A percentile compares a stretch with the other conserved stretches of the same genome.
Evolutionary conservation across 2,113 vertebrate genomes (phyloP).

Genomic region (Sinosuthora webbiana): DNA sequence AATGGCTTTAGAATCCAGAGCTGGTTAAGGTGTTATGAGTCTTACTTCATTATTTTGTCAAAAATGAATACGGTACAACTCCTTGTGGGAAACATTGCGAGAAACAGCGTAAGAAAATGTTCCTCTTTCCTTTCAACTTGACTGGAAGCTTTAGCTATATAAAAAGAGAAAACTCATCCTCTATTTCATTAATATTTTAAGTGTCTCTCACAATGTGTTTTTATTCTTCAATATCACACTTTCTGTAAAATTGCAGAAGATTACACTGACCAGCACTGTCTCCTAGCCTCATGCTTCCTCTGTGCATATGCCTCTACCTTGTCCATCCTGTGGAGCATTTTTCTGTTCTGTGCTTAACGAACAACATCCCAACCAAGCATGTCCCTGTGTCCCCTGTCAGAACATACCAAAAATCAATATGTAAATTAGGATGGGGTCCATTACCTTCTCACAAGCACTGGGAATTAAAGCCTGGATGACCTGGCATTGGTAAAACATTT

Average conservation of each 20-base stretch:
- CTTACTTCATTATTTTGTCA: neutral
- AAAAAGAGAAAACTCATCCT: neutral
- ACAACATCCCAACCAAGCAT: rapidly evolving
- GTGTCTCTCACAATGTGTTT: neutral
- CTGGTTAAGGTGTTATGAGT: neutral
- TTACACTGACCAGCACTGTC: neutral
- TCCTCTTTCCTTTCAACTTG: neutral
- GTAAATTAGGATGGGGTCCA: neutral
- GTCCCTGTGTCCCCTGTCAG: no score
- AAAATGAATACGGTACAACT: neutral
- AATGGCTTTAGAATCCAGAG: neutral
- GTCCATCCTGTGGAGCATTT: rapidly evolving
- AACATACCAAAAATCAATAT: neutral
- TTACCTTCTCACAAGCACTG: neutral
- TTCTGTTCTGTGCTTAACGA: neutral
- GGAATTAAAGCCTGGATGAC: neutral
- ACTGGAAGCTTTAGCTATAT: neutral
- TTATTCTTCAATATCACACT: neutral
- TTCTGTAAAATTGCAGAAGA: neutral
- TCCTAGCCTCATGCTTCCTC: neutral
- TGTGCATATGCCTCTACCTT: neutral
- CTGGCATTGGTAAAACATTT: neutral
- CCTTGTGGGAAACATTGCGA: neutral
- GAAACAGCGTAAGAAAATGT: neutral
- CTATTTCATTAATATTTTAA: neutral